phyloP scores from a whole-genome alignment of 1,140 invertebrate genomes.

The Leptopilina clavipes region DNA sequence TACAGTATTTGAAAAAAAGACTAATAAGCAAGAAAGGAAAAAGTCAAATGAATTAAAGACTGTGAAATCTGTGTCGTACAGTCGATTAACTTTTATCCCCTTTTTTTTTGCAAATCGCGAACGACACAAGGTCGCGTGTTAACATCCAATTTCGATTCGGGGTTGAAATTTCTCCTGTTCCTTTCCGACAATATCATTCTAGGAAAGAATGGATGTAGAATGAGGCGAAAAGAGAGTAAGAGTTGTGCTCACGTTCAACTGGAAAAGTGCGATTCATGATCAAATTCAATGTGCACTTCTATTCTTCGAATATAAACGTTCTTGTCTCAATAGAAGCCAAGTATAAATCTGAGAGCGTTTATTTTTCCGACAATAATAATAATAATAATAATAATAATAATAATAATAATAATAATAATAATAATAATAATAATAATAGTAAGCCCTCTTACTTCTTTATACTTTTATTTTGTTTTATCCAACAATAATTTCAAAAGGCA shows the following conservation, averaged over 20 bases:
- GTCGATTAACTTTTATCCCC: not conserved
- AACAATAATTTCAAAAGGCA: too few species aligned
- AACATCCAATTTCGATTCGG: constrained; percentile 58
- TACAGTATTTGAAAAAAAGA: too few species aligned
- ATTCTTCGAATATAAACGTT: constrained; percentile 67
- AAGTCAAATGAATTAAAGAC: too few species aligned
- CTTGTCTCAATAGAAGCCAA: constrained; percentile 60
- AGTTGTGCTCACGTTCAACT: constrained; percentile 35
- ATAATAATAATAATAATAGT: constrained; percentile 64
- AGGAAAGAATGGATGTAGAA: constrained; percentile 17
- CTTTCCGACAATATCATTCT: constrained; percentile 39
- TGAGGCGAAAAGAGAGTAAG: constrained; percentile 13
- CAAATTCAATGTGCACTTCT: constrained; percentile 58
- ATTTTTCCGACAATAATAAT: too few species aligned
- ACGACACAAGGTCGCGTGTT: constrained; percentile 51
- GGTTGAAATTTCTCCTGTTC: constrained; percentile 39
- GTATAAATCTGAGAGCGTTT: constrained; percentile 67
- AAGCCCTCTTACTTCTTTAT: constrained; percentile 38
- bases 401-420: too few species aligned
- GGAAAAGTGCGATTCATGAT: constrained; percentile 54
- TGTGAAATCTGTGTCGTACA: constrained; percentile 5
- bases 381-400: too few species aligned
- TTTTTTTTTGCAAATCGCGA: constrained; percentile 27
- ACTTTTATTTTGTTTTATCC: too few species aligned
- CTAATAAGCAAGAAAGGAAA: too few species aligned